These are phyloP conservation scores for Gymnoscopelus microlampas DNA, from an alignment of 2,797 vertebrate species.

Conservation along the genomic window DNA sequence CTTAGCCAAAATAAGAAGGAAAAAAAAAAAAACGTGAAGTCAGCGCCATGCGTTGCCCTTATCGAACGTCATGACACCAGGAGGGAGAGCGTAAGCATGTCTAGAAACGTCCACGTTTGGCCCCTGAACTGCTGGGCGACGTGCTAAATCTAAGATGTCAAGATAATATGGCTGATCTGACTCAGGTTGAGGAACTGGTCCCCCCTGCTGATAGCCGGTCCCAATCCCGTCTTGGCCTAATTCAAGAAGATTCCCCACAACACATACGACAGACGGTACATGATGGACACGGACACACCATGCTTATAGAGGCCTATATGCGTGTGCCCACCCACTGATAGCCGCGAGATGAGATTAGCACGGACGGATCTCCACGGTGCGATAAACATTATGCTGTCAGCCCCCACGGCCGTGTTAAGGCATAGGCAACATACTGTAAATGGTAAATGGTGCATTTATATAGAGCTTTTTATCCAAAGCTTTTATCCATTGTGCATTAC, in stretches of 20 bases:
- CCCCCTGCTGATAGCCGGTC: slow-evolving; percentile 2
- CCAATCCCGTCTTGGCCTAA: slow-evolving; percentile 38
- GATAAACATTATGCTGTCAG: slow-evolving; percentile 7
- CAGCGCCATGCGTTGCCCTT: not conserved
- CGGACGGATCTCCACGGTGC: slow-evolving; percentile 1
- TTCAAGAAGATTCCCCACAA: slow-evolving; percentile 19
- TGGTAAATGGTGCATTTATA: too few relatives aligned
- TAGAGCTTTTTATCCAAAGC: too few relatives aligned
- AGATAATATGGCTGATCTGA: slow-evolving; percentile 10
- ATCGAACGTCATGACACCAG: too few relatives aligned
- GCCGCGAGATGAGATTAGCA: slow-evolving; percentile 26
- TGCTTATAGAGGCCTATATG: slow-evolving; percentile 6
- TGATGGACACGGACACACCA: slow-evolving; percentile 15
- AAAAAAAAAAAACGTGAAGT: not conserved
- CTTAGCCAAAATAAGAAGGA: not conserved
- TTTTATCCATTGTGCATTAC: too few relatives aligned
- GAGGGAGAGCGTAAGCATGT: not conserved
- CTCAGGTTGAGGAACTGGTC: slow-evolving; percentile 12
- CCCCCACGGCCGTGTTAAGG: too few relatives aligned
- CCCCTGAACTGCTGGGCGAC: slow-evolving; percentile 8
- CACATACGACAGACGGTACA: not conserved
- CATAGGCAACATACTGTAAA: not conserved
- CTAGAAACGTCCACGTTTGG: slow-evolving; percentile 9
- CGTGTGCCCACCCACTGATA: slow-evolving; percentile 19
- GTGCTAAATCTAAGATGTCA: slow-evolving; percentile 14